Evolutionary conservation across 2,113 vertebrate genomes (phyloP), one percentile per base, ranked within the genome.

Genomic region (Brachypteracias leptosomus): DNA sequence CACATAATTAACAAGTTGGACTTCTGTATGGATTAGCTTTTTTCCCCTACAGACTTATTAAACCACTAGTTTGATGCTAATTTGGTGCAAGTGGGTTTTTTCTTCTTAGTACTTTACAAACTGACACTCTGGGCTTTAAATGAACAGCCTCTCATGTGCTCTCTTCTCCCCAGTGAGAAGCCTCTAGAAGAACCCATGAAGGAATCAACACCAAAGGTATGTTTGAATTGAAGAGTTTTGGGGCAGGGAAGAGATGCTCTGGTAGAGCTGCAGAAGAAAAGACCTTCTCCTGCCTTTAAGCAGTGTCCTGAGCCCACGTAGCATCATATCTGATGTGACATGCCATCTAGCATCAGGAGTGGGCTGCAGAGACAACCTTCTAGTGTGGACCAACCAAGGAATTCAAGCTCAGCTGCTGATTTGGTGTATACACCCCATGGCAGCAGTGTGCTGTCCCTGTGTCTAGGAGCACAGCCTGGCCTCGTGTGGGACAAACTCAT

Each of bases 401-500:
- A 55, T 52, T 65, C 19, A 42, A 63, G 26, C 11, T 76, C 20
- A 14, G 2, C 33, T 44, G 36, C 38, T 78, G 44, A 6, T 55
- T 81, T 36, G 61, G 16, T 7, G 9, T 12, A 5, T 24, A 3
- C 13, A 17, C 1, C 3, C 31, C 4, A 25, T 28, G 14, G 51
- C 9, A 52, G 70, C 2, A 3, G 11, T 8, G 42, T 58, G 40
- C 46, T 44, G 40, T 42, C 21, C 20, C 18, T 42, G 22, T n/a
- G 26, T 25, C n/a, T 11, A 57, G 79, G 26, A 35, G 3, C 6
- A 6, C 24, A 72, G 24, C 11, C 29, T 0, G 0, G 7, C 17
- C 16, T 12, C 5, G 11, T 19, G 15, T 19, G 36, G 24, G 12
- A 40, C 5, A 6, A n/a, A n/a, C 0, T 0, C 0, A 0, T 5